phyloP scores from a whole-genome alignment of 2,888 invertebrate genomes.

The Megastigmus dorsalis region DNA sequence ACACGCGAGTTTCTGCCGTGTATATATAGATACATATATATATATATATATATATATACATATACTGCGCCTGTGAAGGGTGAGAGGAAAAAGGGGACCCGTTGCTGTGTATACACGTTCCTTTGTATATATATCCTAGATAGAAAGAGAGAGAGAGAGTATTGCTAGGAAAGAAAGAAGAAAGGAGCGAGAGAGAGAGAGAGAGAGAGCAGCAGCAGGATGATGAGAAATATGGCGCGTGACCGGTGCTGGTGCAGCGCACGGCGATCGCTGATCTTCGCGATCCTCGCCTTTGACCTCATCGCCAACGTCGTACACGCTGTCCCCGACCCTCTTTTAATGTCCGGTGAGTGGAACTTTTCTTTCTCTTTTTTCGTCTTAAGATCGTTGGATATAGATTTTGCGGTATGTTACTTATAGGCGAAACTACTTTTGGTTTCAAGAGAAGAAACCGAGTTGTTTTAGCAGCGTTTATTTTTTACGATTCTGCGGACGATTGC shows the following conservation, averaged over 20 bases:
- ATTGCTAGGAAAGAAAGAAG: background rate
- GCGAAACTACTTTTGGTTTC: too few species aligned
- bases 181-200: background rate
- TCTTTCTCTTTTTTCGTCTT: too few species aligned
- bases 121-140: background rate
- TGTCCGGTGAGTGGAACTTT: too few species aligned
- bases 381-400: too few species aligned
- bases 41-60: background rate
- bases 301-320: too few species aligned
- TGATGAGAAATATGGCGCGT: conserved; percentile 49
- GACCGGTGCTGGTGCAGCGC: conserved; percentile 31
- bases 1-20: too few species aligned
- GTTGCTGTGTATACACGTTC: background rate
- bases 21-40: too few species aligned
- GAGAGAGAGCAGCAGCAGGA: background rate
- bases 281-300: conserved; percentile 45
- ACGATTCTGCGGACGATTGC: too few species aligned
- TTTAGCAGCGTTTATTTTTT: too few species aligned
- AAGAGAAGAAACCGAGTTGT: too few species aligned
- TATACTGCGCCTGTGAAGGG: background rate
- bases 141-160: background rate
- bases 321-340: too few species aligned
- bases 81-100: background rate
- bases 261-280: conserved; percentile 34
- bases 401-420: too few species aligned